A percentile compares a stretch with the other conserved stretches of the same genome.
These are phyloP conservation scores for Melinopterus prodromus DNA, from an alignment of 2,888 invertebrate genomes.

Conservation along the genomic window DNA sequence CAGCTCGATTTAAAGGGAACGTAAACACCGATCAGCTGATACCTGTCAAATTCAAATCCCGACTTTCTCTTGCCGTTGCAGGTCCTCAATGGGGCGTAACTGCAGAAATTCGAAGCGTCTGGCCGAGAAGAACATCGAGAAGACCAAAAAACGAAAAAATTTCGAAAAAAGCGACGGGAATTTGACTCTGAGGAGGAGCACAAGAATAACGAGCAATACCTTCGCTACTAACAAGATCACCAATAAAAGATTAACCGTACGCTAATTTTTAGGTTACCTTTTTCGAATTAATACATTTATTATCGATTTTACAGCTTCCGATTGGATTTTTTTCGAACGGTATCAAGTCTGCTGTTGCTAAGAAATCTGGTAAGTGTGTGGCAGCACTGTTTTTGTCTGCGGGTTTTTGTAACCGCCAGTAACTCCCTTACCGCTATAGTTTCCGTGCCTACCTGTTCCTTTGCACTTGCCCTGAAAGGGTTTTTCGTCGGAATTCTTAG, in stretches of 20 bases:
- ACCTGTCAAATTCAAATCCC: not conserved
- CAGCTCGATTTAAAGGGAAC: not conserved
- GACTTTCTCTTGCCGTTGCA: not conserved
- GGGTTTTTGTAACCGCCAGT: slow-evolving; percentile 36
- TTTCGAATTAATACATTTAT: not conserved
- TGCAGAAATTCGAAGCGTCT: not conserved
- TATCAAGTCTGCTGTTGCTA: slow-evolving; percentile 36
- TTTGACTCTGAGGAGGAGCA: slow-evolving; percentile 8
- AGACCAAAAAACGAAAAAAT: slow-evolving; percentile 6
- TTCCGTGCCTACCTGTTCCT: not conserved
- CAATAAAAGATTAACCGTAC: slow-evolving; percentile 9
- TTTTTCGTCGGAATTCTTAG: not conserved
- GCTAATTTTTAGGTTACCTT: not conserved
- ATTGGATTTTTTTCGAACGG: slow-evolving; percentile 40
- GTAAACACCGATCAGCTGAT: slow-evolving; percentile 11
- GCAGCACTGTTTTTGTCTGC: slow-evolving; percentile 27
- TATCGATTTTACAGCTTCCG: slow-evolving; percentile 38
- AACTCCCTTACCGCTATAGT: not conserved
- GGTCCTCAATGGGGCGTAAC: not conserved
- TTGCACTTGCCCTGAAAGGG: not conserved
- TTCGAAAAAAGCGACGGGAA: slow-evolving; percentile 7
- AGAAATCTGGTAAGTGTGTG: slow-evolving; percentile 39
- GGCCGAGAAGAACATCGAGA: not conserved
- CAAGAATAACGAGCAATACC: not conserved
- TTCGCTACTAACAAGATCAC: not conserved